phyloP scores from a whole-genome alignment of 2,888 invertebrate genomes.

The Tribolium freemani region DNA sequence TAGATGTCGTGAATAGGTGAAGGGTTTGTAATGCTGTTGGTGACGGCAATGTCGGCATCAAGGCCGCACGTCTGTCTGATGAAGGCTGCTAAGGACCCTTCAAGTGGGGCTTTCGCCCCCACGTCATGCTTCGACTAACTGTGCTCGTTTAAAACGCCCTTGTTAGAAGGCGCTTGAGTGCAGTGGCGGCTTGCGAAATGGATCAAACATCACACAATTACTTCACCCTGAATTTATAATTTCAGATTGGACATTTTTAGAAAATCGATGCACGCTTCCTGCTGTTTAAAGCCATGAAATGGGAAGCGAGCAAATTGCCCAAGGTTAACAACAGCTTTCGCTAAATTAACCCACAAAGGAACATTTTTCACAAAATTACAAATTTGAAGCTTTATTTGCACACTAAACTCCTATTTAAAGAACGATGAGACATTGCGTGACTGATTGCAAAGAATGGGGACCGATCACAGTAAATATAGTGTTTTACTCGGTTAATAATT shows the following conservation, averaged over 20 bases:
- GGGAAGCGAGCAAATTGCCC: too few relatives aligned
- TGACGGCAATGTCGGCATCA: conserved; percentile 44
- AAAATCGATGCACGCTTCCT: conserved; percentile 16
- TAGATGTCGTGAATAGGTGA: conserved; percentile 26
- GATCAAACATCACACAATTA: conserved; percentile 31
- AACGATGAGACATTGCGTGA: conserved; percentile 10
- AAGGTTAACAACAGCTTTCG: too few relatives aligned
- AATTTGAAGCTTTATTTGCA: too few relatives aligned
- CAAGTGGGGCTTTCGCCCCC: conserved; percentile 23
- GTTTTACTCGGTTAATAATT: neutral
- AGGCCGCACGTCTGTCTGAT: conserved; percentile 43
- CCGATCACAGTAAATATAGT: neutral
- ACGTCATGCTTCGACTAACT: conserved; percentile 37
- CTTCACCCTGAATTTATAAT: conserved; percentile 31
- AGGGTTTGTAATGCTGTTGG: conserved; percentile 39
- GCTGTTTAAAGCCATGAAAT: neutral
- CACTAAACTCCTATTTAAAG: neutral
- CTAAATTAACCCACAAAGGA: neutral
- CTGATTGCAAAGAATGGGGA: neutral
- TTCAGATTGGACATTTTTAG: conserved; percentile 18
- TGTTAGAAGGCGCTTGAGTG: conserved; percentile 17
- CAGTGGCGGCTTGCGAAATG: conserved; percentile 17
- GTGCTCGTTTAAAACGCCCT: conserved; percentile 38
- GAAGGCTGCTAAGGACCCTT: conserved; percentile 42
- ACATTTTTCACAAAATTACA: neutral